phyloP scores from a whole-genome alignment of 2,888 invertebrate species.

The Drosophila conformis region DNA sequence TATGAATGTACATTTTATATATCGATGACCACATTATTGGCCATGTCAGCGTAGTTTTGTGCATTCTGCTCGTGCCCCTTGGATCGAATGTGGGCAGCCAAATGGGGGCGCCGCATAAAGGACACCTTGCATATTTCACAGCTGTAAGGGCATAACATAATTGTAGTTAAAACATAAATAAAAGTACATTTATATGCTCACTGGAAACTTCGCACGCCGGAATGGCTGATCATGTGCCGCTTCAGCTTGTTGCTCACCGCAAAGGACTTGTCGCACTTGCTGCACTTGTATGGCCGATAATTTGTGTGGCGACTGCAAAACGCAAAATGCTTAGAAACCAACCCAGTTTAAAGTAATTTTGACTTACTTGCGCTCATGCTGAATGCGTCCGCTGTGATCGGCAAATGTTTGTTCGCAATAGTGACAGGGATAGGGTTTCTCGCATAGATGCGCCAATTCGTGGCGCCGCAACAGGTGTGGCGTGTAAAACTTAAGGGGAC shows the following conservation, averaged over 20 bases:
- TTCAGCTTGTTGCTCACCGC: slow-evolving; percentile 67
- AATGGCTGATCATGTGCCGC: slow-evolving; percentile 65
- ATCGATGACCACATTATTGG: slow-evolving; percentile 27
- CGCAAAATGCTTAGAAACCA: background rate
- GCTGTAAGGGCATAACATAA: slow-evolving; percentile 24
- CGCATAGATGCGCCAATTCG: slow-evolving; percentile 47
- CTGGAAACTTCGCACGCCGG: slow-evolving; percentile 68
- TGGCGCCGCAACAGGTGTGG: slow-evolving; percentile 66
- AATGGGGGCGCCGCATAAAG: slow-evolving; percentile 64
- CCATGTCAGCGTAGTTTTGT: slow-evolving; percentile 15
- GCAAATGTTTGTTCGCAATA: slow-evolving; percentile 64
- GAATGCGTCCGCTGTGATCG: slow-evolving; percentile 68
- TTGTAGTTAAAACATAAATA: background rate
- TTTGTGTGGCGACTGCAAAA: slow-evolving; percentile 63
- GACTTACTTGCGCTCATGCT: slow-evolving; percentile 66
- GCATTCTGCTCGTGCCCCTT: slow-evolving; percentile 59
- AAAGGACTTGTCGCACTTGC: slow-evolving; percentile 65
- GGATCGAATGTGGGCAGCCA: slow-evolving; percentile 63
- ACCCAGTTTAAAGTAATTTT: background rate
- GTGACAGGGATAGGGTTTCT: slow-evolving; percentile 59
- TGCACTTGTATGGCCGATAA: slow-evolving; percentile 64
- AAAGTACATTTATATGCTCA: slow-evolving; percentile 27
- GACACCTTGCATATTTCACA: slow-evolving; percentile 67
- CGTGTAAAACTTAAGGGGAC: slow-evolving; percentile 62
- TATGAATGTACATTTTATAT: slow-evolving; percentile 28